Conservation (phyloP, 2,888 invertebrate genomes). For the Melinopterus prodromus region DNA sequence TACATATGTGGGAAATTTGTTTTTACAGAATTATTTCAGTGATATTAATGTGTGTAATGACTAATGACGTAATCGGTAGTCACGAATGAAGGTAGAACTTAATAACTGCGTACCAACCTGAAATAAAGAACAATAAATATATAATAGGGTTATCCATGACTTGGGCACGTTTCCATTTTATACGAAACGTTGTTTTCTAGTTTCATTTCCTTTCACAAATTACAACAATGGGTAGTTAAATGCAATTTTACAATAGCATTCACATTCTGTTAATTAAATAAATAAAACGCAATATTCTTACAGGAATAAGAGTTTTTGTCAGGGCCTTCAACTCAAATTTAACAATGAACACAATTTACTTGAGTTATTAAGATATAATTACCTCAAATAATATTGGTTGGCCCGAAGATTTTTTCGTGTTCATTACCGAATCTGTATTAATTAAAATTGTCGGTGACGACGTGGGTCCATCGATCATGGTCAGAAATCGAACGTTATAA, state of each 20-base stretch:
- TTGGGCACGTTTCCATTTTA: conserved; percentile 39
- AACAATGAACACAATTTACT: too few relatives aligned
- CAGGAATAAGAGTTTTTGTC: neutral
- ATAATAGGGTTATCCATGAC: conserved; percentile 40
- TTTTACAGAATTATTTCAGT: conserved; percentile 15
- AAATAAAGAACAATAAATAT: conserved; percentile 38
- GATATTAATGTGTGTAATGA: conserved; percentile 35
- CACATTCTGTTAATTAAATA: too few relatives aligned
- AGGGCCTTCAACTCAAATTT: too few relatives aligned
- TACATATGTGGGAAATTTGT: neutral
- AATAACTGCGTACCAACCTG: conserved; percentile 39
- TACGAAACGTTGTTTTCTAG: neutral
- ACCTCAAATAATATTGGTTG: too few relatives aligned
- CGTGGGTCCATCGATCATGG: conserved; percentile 17
- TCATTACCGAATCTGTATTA: neutral
- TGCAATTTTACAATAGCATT: too few relatives aligned
- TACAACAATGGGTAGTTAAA: neutral
- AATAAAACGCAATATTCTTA: neutral
- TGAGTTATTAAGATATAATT: too few relatives aligned
- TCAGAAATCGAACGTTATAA: conserved; percentile 30
- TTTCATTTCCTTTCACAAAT: neutral
- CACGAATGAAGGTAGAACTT: conserved; percentile 32
- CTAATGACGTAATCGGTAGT: conserved; percentile 36
- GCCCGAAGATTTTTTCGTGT: neutral
- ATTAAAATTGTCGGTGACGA: conserved; percentile 5